phyloP scores from a whole-genome alignment of 2,113 vertebrate genomes.

The Bothrops jararaca region DNA sequence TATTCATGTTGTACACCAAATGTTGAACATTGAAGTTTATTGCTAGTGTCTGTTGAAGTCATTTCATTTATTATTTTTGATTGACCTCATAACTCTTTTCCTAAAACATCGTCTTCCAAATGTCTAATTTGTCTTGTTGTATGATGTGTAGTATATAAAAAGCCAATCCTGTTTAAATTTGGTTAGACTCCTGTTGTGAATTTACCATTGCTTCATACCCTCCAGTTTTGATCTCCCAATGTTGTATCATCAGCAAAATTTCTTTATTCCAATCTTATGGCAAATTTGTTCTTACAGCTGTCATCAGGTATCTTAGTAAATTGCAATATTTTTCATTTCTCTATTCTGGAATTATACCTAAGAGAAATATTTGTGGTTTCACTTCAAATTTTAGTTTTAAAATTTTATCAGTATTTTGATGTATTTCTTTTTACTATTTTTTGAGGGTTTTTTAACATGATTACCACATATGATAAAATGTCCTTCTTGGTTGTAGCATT shows the following conservation, averaged over 20 bases:
- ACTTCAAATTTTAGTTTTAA: neutral
- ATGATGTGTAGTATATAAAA: neutral
- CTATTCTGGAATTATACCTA: neutral
- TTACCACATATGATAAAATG: neutral
- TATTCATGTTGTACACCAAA: neutral
- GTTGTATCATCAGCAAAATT: neutral
- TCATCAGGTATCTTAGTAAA: neutral
- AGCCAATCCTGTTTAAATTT: neutral
- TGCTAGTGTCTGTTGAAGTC: neutral
- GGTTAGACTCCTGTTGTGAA: neutral
- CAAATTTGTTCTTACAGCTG: neutral
- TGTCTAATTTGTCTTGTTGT: neutral
- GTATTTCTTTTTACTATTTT: neutral
- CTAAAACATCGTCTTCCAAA: neutral
- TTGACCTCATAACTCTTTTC: neutral
- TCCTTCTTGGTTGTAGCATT: neutral
- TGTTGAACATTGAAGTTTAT: neutral
- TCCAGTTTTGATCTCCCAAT: neutral
- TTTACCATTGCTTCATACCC: neutral
- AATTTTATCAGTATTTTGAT: neutral
- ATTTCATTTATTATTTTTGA: neutral
- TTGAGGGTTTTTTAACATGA: neutral
- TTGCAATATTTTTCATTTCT: neutral
- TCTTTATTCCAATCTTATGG: neutral
- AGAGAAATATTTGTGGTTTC: neutral